Evolutionary conservation across 2,797 vertebrate genomes (phyloP), one percentile per base, ranked within the genome.

Genomic region (Xerus rutilus): DNA sequence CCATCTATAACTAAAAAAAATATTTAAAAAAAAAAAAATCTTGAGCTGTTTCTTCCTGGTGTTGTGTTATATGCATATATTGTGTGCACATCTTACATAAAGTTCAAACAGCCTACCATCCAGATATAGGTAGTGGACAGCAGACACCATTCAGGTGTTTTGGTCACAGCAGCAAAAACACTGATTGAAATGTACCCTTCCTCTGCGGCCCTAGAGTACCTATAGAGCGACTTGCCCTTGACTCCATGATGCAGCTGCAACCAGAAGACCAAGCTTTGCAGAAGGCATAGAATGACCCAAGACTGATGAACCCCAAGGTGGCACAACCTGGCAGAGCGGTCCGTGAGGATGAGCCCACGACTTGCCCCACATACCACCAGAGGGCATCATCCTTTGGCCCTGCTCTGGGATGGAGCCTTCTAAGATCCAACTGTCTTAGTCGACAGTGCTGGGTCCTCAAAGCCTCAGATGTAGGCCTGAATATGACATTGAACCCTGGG

Each of bases 311-410:
- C n/a, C 43, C 43, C 18, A 18, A 87, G 65, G 49, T 62, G 35
- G 62, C 2, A 2, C 30, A 49, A 74, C 15, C 32, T 1, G 3
- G 20, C 20, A 25, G 7, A n/a, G 13, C 32, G 18, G 32, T 20
- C 35, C 35, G 20, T n/a, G 28, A 62, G 69, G 77, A 20, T 1
- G 0, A 0, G 21, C 25, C 54, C 14, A 1, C 2, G 1, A 45
- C 47, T 28, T 52, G 21, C 20, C 59, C 65, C 21, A 10, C 0
- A 21, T 0, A 10, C 69, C 62, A 39, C 47, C 49, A 74, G 76
- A 54, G 69, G 76, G 57, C 3, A 5, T 32, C 13, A 18, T 45
- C 35, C 23, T 11, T 45, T 28, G 0, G 5, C 13, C n/a, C 54
- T 32, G 21, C 57, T 69, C 8, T 0, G 1, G 21, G 32, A 43